Evolutionary conservation across 2,797 vertebrate species (phyloP), one percentile per base, ranked within the genome.

Genomic region (Hoplostethus atlanticus): DNA sequence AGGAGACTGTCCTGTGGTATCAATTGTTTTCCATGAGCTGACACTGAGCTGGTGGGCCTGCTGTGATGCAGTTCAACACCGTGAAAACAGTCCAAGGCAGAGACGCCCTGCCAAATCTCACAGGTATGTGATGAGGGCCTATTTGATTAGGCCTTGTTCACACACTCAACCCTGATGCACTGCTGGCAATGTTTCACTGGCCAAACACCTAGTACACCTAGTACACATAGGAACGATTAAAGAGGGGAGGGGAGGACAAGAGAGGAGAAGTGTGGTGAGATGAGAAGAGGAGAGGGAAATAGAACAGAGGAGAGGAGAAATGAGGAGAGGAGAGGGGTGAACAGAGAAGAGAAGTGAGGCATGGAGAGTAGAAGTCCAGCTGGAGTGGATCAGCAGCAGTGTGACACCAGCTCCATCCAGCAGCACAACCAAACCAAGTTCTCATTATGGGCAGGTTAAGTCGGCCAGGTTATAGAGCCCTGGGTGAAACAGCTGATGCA

Each of bases 131-230:
- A 40, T 31, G 40, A 10, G 50, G 50, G 62, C 31, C 34, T 51
- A 64, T 67, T 48, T 55, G 40, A 74, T 40, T 17, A 34, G 25
- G 21, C 64, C 72, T 47, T 40, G 57, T 61, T 67, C 64, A 40
- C 31, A 67, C 63, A 54, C n/a, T 10, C 31, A 59, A 34, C 47
- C 55, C 63, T 52, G 56, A 48, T 46, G 50, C 50, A 46, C 71
- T 28, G 28, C 21, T 57, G 58, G 44, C 59, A 68, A 7, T 8
- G n/a, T 46, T 25, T 56, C 51, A 61, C 31, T 4, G 15, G 50
- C 56, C 51, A 38, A 31, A 62, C 31, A 56, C 64, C 36, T 21
- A 6, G 28, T 17, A 59, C 42, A 31, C 16, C 28, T 38, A 28
- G 28, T 2, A 28, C 21, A 28, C 28, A 46, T 7, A 38, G 50